Evolutionary conservation across 2,888 invertebrate genomes (phyloP).

Genomic region (Achlya flavicornis): DNA sequence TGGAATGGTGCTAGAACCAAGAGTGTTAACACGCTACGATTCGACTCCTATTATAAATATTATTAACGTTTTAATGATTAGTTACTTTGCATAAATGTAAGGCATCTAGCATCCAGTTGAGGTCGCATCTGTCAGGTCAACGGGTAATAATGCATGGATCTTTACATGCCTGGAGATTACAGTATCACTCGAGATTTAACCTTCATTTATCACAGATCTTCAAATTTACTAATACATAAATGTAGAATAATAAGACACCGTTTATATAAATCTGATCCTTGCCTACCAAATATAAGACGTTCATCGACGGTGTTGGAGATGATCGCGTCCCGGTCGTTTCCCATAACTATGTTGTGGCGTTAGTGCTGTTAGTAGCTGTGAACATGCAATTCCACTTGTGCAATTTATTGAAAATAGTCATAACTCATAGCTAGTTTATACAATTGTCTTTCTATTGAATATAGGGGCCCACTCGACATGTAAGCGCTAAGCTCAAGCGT

Average conservation of each 20-base stretch:
- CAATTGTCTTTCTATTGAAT: conserved; percentile 81
- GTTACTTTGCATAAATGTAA: conserved; percentile 79
- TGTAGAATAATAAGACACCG: conserved; percentile 72
- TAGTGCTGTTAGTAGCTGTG: conserved; percentile 80
- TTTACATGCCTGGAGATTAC: conserved; percentile 74
- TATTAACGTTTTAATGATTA: conserved; percentile 79
- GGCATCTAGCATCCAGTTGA: conserved; percentile 80
- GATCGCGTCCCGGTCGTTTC: conserved; percentile 65
- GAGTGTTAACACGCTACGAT: conserved; percentile 84
- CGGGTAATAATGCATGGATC: conserved; percentile 61
- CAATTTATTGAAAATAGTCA: conserved; percentile 82
- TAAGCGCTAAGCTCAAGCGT: conserved; percentile 70
- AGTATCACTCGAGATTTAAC: conserved; percentile 82
- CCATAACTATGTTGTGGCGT: conserved; percentile 64
- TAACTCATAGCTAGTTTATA: conserved; percentile 82
- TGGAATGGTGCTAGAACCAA: conserved; percentile 85
- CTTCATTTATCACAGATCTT: conserved; percentile 75
- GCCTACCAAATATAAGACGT: conserved; percentile 70
- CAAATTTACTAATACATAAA: conserved; percentile 77
- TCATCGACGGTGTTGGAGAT: conserved; percentile 55
- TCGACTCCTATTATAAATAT: conserved; percentile 82
- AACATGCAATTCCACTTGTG: conserved; percentile 83
- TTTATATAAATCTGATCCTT: conserved; percentile 71
- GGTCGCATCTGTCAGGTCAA: conserved; percentile 72
- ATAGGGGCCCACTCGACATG: conserved; percentile 78